Conservation (phyloP, 2,797 vertebrate species). For the Antrozous pallidus region DNA sequence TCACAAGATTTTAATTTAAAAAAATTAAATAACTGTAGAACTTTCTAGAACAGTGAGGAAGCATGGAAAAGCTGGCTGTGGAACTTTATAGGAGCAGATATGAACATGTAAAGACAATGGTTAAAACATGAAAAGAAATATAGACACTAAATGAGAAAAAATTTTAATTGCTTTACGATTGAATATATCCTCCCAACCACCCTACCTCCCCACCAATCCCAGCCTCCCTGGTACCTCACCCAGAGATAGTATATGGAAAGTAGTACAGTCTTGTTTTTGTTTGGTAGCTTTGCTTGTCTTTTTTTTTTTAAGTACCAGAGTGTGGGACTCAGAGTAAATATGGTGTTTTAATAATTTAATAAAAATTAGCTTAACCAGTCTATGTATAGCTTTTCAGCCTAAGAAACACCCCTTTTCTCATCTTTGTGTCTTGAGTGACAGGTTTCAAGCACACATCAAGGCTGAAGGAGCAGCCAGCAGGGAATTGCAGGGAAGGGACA, state of each 20-base stretch:
- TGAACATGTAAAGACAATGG: background rate
- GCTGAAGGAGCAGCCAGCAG: background rate
- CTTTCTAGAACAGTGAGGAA: slow-evolving; percentile 37
- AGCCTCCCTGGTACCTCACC: background rate
- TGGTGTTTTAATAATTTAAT: background rate
- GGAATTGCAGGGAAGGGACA: background rate
- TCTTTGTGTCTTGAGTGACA: background rate
- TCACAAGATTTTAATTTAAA: slow-evolving; percentile 32
- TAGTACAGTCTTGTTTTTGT: background rate
- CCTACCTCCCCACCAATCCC: background rate
- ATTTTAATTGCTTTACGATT: background rate
- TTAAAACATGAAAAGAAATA: background rate
- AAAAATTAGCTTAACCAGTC: background rate
- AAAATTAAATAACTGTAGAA: background rate
- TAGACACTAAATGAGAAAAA: background rate
- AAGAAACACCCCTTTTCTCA: background rate
- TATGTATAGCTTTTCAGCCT: background rate
- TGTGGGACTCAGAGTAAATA: background rate
- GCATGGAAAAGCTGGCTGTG: slow-evolving; percentile 1
- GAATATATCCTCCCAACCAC: background rate
- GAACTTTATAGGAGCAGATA: background rate
- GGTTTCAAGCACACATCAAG: background rate
- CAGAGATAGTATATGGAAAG: background rate
- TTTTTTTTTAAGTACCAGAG: background rate
- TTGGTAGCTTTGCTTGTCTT: background rate